phyloP scores from a whole-genome alignment of 2,113 vertebrate genomes.

The Austrofundulus limnaeus region DNA sequence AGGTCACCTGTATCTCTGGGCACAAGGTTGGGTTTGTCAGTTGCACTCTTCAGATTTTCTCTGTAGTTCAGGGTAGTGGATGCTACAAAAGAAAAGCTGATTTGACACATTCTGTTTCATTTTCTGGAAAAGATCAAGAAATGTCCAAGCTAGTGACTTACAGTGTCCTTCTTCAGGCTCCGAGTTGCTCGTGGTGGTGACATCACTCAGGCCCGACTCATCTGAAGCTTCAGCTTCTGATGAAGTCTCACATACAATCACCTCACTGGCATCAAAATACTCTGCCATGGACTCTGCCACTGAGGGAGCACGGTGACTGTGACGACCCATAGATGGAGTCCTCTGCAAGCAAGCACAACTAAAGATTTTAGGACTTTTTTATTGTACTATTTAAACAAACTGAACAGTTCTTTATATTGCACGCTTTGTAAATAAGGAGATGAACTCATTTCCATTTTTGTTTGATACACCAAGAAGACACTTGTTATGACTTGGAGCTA shows the following conservation, averaged over 20 bases:
- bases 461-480: no score
- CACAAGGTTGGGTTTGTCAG: conserved; percentile 24
- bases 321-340: conserved; percentile 72
- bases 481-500: no score
- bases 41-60: conserved; percentile 57
- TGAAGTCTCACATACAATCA: conserved; percentile 84
- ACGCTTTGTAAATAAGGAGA: no score
- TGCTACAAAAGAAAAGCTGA: conserved; percentile 41
- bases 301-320: conserved; percentile 76
- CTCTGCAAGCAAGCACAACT: conserved; percentile 47
- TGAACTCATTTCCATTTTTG: no score
- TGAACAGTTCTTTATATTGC: no score
- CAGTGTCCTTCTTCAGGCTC: conserved; percentile 81
- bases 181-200: conserved; percentile 84
- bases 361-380: background rate
- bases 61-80: conserved; percentile 68
- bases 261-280: conserved; percentile 91
- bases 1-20: conserved; percentile 56
- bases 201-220: conserved; percentile 86
- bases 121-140: no score
- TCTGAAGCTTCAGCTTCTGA: conserved; percentile 90
- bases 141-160: conserved; percentile 31
- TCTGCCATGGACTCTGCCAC: conserved; percentile 87
- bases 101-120: background rate
- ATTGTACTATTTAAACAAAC: no score